Conservation (phyloP, 2,888 invertebrate genomes). For the Eudasyphora cyanicolor region DNA sequence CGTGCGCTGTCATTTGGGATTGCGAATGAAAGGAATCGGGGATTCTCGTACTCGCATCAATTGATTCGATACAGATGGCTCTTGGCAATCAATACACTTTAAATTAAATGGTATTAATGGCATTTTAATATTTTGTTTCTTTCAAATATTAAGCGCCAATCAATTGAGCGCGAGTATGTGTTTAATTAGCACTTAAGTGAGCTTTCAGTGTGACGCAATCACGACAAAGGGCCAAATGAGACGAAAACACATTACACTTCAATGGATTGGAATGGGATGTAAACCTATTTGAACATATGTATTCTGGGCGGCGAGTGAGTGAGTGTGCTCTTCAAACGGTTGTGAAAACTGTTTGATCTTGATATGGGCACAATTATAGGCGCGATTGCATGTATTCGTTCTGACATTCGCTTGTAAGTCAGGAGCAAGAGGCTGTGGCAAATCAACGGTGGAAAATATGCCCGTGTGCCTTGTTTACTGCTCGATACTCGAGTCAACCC, state of each 20-base stretch:
- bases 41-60: background rate
- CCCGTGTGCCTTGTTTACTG: background rate
- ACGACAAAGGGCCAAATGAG: slow-evolving; percentile 32
- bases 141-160: slow-evolving; percentile 29
- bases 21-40: background rate
- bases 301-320: background rate
- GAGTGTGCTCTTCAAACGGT: slow-evolving; percentile 16
- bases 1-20: slow-evolving; percentile 46
- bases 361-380: slow-evolving; percentile 17
- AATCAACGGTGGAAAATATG: background rate
- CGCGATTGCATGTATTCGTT: background rate
- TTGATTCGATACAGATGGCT: slow-evolving; percentile 37
- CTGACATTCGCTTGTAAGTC: background rate
- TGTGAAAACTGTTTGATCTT: slow-evolving; percentile 44
- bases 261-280: background rate
- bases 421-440: background rate
- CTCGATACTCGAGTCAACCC: slow-evolving; percentile 30
- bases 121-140: slow-evolving; percentile 41
- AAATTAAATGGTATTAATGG: slow-evolving; percentile 42
- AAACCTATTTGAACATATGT: background rate
- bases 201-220: slow-evolving; percentile 41
- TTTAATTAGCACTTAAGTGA: slow-evolving; percentile 42
- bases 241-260: slow-evolving; percentile 22
- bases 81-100: slow-evolving; percentile 38
- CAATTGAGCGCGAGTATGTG: slow-evolving; percentile 22